Conservation (phyloP, 2,113 vertebrate species). For the Solenodon paradoxus region DNA sequence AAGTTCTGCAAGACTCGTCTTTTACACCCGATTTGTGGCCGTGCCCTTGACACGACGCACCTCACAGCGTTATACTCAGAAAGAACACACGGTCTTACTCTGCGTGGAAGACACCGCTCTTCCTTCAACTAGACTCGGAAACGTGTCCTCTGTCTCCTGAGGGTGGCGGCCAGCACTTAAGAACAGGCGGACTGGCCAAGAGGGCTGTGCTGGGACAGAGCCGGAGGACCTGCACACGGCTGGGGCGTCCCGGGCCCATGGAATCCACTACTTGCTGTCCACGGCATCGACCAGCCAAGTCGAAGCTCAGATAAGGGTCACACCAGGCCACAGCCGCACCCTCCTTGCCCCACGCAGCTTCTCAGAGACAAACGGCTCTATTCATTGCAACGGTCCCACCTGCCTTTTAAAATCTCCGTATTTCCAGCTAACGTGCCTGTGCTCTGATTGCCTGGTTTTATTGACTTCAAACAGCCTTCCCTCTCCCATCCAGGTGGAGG, state of each 20-base stretch:
- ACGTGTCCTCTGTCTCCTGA: fast-evolving
- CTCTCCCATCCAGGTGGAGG: not conserved
- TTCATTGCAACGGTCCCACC: fast-evolving
- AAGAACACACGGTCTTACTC: not conserved
- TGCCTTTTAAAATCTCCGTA: not conserved
- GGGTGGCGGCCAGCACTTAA: not conserved
- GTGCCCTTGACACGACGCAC: not conserved
- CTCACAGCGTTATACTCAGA: not conserved
- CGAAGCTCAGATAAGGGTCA: fast-evolving
- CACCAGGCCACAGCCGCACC: fast-evolving
- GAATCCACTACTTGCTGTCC: not conserved
- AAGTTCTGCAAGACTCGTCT: not conserved
- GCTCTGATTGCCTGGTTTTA: fast-evolving
- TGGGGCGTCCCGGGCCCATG: fast-evolving
- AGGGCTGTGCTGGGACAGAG: not conserved
- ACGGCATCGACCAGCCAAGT: no score
- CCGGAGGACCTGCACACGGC: no score
- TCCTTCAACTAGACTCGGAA: not conserved
- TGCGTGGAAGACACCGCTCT: not conserved
- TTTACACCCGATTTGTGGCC: not conserved
- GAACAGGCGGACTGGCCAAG: fast-evolving
- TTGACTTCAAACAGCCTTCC: not conserved
- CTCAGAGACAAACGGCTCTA: no score
- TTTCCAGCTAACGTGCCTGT: not conserved
- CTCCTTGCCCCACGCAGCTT: not conserved